Base-by-base conservation (phyloP, 2,113 vertebrate genomes). In the Telmatochromis bifrenatus region DNA sequence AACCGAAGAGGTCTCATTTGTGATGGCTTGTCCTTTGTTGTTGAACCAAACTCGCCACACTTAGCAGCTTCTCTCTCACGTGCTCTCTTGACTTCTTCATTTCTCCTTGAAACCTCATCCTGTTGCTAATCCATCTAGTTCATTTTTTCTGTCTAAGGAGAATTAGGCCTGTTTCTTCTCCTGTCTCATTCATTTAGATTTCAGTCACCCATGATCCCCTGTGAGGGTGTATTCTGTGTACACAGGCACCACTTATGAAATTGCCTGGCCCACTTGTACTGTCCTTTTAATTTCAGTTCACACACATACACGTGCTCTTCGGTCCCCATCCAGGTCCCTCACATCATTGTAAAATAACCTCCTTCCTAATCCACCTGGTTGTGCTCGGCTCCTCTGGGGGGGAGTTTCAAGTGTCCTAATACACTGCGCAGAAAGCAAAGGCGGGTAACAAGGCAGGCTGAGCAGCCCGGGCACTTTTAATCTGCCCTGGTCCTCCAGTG, bases 281-380 rank as follows among this genome's bases (percentile, higher is more conserved):
- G 73, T 90, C 91, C 81, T 88, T 88, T 93, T 87, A 92, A 93
- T 93, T 91, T 94, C 47, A 89, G 58, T 89, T 83, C 56, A 45
- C 81, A 75, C 81, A 82, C 58, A 83, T 28, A 83, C 87, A 75
- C 85, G 14, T 47, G 70, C 82, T 56, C 83, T 54, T 62, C 9
- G 5, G 70, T 88, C 92, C 84, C 92, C 87, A 90, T 86, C 21
- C 53, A 60, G 89, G 88, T 87, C 92, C 84, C 88, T 89, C 19
- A 89, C 83, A 87, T 89, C 79, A 91, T 92, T 91, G 85, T 91
- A 82, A 86, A 93, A 92, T 90, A 82, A 82, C 93, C 88, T 86
- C 83, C 84, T 92, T 92, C 56, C 81, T 95, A 94, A 96, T 95
- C 95, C 93, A 95, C 93, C 94, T 94, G 93, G 87, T 88, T 88